Conservation (phyloP, 2,113 vertebrate genomes). For the Balaenoptera acutorostrata region DNA sequence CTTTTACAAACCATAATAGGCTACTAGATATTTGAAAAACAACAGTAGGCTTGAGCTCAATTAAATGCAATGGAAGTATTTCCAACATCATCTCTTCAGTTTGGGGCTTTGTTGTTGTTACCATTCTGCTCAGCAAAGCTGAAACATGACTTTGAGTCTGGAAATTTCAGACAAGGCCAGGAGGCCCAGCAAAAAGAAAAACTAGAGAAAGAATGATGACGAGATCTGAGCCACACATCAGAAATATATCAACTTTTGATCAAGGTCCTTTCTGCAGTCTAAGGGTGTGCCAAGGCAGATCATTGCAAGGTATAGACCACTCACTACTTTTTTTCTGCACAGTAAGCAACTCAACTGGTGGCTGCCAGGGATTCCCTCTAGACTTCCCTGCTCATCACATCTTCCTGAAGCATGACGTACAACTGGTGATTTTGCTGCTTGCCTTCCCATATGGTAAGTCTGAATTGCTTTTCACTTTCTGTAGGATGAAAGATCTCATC, state of each 20-base stretch:
- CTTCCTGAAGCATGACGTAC: not conserved
- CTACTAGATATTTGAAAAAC: not conserved
- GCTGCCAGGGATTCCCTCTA: not conserved
- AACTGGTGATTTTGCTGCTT: not conserved
- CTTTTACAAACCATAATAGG: not conserved
- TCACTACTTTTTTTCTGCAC: not conserved
- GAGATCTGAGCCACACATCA: not conserved
- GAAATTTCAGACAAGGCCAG: not conserved
- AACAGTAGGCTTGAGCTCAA: not conserved
- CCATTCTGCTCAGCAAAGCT: not conserved
- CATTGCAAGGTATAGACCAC: not conserved
- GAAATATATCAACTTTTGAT: not conserved
- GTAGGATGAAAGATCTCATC: not conserved
- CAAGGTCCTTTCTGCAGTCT: not conserved
- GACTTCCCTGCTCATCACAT: not conserved
- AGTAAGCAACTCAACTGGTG: not conserved
- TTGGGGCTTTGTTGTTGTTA: not conserved
- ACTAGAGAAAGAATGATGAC: not conserved
- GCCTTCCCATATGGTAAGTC: not conserved
- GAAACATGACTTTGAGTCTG: not conserved
- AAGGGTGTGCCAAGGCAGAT: not conserved
- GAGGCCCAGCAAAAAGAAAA: not conserved
- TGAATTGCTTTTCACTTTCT: not conserved
- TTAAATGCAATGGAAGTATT: not conserved
- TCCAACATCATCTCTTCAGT: not conserved